Percentiles rank a stretch among this genome's conserved stretches.
Evolutionary conservation across 2,797 vertebrate genomes (phyloP).

Genomic region (Poeciliopsis infans): DNA sequence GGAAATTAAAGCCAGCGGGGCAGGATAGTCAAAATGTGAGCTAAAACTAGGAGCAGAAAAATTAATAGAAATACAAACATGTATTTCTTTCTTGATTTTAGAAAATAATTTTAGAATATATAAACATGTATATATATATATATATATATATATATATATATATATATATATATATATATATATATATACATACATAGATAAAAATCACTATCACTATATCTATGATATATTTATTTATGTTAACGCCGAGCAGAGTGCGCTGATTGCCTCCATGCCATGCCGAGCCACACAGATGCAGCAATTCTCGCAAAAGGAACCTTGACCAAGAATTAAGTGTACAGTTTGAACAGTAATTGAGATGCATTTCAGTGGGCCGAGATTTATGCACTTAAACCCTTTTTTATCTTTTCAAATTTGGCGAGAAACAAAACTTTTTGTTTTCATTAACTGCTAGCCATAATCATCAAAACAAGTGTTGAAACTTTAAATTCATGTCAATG

Average conservation of each 20-base stretch:
- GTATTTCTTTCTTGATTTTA: not conserved
- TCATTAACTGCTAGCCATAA: not conserved
- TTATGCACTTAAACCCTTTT: not conserved
- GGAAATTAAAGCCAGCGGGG: conserved; percentile 42
- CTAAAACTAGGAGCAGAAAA: conserved; percentile 16
- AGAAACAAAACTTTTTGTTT: not conserved
- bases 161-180: too few species aligned
- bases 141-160: too few species aligned
- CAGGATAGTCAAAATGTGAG: conserved; percentile 25
- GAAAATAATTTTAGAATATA: too few species aligned
- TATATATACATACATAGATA: too few species aligned
- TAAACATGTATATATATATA: too few species aligned
- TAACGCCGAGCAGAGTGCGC: too few species aligned
- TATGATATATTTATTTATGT: not conserved
- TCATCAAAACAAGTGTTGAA: not conserved
- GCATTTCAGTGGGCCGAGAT: not conserved
- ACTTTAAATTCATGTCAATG: not conserved
- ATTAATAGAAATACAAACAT: not conserved
- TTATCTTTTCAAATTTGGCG: not conserved
- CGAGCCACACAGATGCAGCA: not conserved
- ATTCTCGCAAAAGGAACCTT: not conserved
- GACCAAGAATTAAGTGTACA: not conserved
- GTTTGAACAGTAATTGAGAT: not conserved
- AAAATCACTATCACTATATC: not conserved
- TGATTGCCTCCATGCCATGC: not conserved